Evolutionary conservation across 2,888 invertebrate species (phyloP), one percentile per base, ranked within the genome.

Genomic region (Nasonia oneida): DNA sequence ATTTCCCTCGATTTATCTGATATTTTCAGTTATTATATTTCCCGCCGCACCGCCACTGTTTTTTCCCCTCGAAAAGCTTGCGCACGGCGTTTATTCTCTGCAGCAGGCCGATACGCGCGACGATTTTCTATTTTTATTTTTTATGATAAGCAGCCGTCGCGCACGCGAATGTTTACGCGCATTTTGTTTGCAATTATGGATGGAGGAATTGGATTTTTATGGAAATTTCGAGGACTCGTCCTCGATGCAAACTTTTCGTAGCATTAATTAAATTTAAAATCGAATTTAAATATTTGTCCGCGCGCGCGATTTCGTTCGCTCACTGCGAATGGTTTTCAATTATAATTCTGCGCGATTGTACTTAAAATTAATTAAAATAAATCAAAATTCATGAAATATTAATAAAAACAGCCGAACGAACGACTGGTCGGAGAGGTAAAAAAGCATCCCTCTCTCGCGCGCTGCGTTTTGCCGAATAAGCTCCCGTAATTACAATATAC

Each of bases 261-360:
- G 82, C 79, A 87, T 85, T 85, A 87, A 87, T 87, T 87, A 83
- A 84, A 87, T 85, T 85, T 87, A 87, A 87, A 87, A 87, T 84
- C 84, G 82, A 85, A 87, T 87, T 87, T 87, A 87, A 87, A 87
- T 87, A 85, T 87, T 87, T 85, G 84, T 57, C 42, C 73, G 47
- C 2, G 37, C 29, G 71, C 75, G 76, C 79, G 82, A 83, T 71
- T 76, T 47, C 47, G 47, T 42, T 83, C 80, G 57, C 57, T 61
- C 57, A 23, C n/a, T 61, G 57, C 80, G 73, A 83, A 85, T 85
- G 87, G 85, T 85, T 85, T 87, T 87, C 87, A 87, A 87, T 85
- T 87, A 87, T 87, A 85, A 85, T 85, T 83, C 87, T 47, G 83
- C 50, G 67, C 85, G 81, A 81, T 85, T 85, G 83, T 85, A 85